These are phyloP conservation scores for Brachionus asplanchnoidis DNA, from an alignment of 1,140 invertebrate species.

Conservation along the genomic window DNA sequence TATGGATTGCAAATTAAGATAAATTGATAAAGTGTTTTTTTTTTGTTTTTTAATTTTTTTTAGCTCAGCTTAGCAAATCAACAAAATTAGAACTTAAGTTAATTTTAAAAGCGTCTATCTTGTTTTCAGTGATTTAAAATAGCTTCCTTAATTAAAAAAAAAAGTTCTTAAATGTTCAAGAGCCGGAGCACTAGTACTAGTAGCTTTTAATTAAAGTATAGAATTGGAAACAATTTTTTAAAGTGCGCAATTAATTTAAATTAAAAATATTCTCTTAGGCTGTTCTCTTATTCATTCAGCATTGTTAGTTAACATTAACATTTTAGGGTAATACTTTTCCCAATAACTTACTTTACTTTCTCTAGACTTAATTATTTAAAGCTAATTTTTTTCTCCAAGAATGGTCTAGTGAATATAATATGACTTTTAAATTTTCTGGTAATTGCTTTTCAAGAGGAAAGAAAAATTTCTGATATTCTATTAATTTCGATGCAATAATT, in stretches of 20 bases:
- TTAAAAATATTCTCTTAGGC: background rate
- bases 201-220: background rate
- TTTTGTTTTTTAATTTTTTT: background rate
- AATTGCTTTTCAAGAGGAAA: too few species aligned
- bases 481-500: too few species aligned
- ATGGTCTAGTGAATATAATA: too few species aligned
- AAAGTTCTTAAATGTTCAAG: background rate
- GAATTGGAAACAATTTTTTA: background rate
- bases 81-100: background rate
- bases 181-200: background rate
- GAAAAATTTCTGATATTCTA: too few species aligned
- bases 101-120: background rate
- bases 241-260: background rate
- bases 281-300: background rate
- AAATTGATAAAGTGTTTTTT: background rate
- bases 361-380: too few species aligned
- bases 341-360: background rate
- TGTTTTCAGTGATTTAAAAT: background rate
- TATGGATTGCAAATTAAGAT: background rate
- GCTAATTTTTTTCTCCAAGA: too few species aligned
- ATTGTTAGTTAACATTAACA: background rate
- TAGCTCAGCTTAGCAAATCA: background rate
- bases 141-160: background rate
- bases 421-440: too few species aligned
- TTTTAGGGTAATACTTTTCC: background rate